phyloP scores from a whole-genome alignment of 2,888 invertebrate species.

The Plagodis pulveraria region DNA sequence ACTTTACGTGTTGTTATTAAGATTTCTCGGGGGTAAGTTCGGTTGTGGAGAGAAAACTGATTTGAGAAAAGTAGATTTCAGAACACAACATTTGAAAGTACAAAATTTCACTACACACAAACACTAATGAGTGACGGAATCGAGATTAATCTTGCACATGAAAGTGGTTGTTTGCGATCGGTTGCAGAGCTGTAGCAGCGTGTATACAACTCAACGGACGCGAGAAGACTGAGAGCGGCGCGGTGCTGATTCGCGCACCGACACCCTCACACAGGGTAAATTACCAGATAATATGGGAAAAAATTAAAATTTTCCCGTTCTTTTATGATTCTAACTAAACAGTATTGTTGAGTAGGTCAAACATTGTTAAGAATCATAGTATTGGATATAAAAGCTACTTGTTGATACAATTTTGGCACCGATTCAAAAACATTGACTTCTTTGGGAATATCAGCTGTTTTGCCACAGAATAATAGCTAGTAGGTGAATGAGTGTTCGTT shows the following conservation, averaged over 20 bases:
- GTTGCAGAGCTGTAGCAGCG: slow-evolving; percentile 33
- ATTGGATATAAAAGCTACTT: slow-evolving; percentile 23
- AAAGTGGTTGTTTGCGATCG: slow-evolving; percentile 47
- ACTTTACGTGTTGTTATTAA: slow-evolving; percentile 21
- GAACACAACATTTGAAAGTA: slow-evolving; percentile 8
- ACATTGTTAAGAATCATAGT: not conserved
- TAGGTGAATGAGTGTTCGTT: too few species aligned
- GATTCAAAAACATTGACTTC: slow-evolving; percentile 26
- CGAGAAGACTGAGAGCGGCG: slow-evolving; percentile 55
- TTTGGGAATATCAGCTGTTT: slow-evolving; percentile 20
- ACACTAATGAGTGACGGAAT: slow-evolving; percentile 32
- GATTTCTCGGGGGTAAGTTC: slow-evolving; percentile 8
- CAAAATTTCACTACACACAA: slow-evolving; percentile 38
- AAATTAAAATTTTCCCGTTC: not conserved
- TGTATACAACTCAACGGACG: slow-evolving; percentile 50
- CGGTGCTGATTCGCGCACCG: slow-evolving; percentile 51
- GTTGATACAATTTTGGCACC: slow-evolving; percentile 38
- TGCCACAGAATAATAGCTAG: slow-evolving; percentile 1
- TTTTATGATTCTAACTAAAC: not conserved
- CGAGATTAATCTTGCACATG: slow-evolving; percentile 37
- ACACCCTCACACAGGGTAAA: slow-evolving; percentile 51
- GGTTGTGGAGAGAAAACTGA: slow-evolving; percentile 1
- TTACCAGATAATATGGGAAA: slow-evolving; percentile 57
- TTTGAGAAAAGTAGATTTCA: not conserved
- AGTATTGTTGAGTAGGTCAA: not conserved